Percentiles rank a stretch among this genome's conserved stretches.
These are phyloP conservation scores for Solenopsis invicta DNA, from an alignment of 1,140 invertebrate genomes.

Conservation along the genomic window DNA sequence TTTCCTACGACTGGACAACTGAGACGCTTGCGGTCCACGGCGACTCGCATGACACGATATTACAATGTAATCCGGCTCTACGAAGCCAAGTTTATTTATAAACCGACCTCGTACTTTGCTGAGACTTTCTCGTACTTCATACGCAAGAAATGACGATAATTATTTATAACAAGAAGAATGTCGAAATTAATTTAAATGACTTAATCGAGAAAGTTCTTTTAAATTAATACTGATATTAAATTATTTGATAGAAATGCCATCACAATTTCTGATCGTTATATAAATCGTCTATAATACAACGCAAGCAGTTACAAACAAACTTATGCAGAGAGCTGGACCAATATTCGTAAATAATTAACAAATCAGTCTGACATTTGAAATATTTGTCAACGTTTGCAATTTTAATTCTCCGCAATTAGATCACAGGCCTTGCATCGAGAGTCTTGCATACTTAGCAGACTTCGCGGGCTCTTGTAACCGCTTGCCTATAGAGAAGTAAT, in stretches of 20 bases:
- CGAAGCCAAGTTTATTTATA: constrained; percentile 41
- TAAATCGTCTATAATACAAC: background rate
- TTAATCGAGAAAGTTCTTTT: too few relatives aligned
- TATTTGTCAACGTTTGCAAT: constrained; percentile 30
- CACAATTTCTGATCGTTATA: background rate
- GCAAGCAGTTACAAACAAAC: background rate
- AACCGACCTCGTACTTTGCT: background rate
- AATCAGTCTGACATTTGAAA: background rate
- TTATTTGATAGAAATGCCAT: background rate
- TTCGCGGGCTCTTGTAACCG: constrained; percentile 38
- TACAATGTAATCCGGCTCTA: constrained; percentile 42
- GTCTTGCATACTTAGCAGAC: constrained; percentile 46
- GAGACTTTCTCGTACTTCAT: background rate
- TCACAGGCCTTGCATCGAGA: constrained; percentile 18
- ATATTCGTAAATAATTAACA: constrained; percentile 3
- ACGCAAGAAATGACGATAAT: background rate
- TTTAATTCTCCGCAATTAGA: constrained; percentile 26
- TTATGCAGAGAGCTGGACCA: background rate
- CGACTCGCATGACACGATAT: constrained; percentile 41
- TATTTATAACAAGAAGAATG: background rate
- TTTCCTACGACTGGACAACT: constrained; percentile 60
- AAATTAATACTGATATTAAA: background rate
- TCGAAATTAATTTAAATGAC: background rate
- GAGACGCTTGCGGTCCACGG: constrained; percentile 32
- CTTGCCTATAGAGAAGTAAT: constrained; percentile 50